Base-by-base conservation (phyloP, 2,113 vertebrate genomes). In the Tiliqua scincoides region DNA sequence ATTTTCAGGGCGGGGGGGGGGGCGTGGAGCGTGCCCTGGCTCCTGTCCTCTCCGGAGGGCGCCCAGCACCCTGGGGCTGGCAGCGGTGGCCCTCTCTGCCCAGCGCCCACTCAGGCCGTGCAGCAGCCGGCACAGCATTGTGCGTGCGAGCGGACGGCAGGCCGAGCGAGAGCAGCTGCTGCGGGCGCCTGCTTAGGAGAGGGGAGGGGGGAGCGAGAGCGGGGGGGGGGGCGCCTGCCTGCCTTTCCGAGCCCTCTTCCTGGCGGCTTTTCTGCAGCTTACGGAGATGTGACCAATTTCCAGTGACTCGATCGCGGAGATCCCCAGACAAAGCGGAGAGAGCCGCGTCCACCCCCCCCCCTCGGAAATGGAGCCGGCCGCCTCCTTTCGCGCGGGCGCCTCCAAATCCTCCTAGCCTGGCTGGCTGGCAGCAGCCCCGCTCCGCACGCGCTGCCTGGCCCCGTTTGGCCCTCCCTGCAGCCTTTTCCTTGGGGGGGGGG, bases 201-300 rank as follows among this genome's bases (percentile, higher is more conserved):
- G 37, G 48, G n/a, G 54, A 52, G 21, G n/a, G n/a, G 18, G 79
- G 25, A 63, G 84, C 79, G 3, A 3, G 48, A 5, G 43, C 1
- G 10, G 4, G 25, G 9, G 57, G 10, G 74, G 1, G 62, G n/a
- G 72, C 74, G 86, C 8, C 70, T 8, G 90, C 87, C 82, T 73
- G n/a, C n/a, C n/a, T n/a, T n/a, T n/a, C n/a, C n/a, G 90, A 86
- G 79, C 76, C 68, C 10, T 88, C 87, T 90, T 90, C 76, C 37
- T 82, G 67, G 20, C 63, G 80, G 40, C 92, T 93, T 85, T 84
- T 48, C 15, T 11, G 75, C 68, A 93, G 81, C 35, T 91, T 21
- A 11, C 88, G 87, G 91, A 95, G 86, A 93, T 57, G 52, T 68
- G 81, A 70, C 89, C 88, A 71, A 35, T 94, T 93, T 93, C 92